Evolutionary conservation across 1,140 invertebrate species (phyloP), one percentile per base, ranked within the genome.

Genomic region (Eriocheir sinensis): DNA sequence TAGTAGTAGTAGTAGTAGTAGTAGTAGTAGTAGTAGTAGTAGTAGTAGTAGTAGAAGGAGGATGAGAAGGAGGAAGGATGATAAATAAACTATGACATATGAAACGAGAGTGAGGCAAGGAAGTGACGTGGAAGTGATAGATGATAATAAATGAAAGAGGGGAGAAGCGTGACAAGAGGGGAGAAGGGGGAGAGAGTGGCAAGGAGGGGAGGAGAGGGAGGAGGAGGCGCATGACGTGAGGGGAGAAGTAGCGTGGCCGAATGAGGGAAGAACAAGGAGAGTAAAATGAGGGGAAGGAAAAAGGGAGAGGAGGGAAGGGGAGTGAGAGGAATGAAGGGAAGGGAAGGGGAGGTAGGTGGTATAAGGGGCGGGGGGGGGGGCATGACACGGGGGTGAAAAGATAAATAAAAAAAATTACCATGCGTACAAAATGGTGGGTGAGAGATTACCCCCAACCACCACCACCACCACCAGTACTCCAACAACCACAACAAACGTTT

Each of bases 21-120:
- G 60, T 72, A 72, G 60, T 85, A 85, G 34, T 85, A 85, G 34
- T 85, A 85, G 34, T 85, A 85, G 34, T 85, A 85, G 34, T 85
- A 85, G 9, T 38, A 85, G 9, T 38, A 38, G 12, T 36, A 36
- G 30, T 36, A 85, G n/a, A n/a, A n/a, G n/a, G n/a, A n/a, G n/a
- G n/a, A n/a, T n/a, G n/a, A n/a, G n/a, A n/a, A n/a, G n/a, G n/a
- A n/a, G n/a, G n/a, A n/a, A n/a, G n/a, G n/a, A n/a, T n/a, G n/a
- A n/a, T n/a, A n/a, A n/a, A n/a, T n/a, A n/a, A n/a, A n/a, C n/a
- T n/a, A n/a, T n/a, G n/a, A n/a, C n/a, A n/a, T n/a, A n/a, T n/a
- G n/a, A n/a, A n/a, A n/a, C n/a, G n/a, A n/a, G n/a, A n/a, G n/a
- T n/a, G n/a, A n/a, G n/a, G n/a, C n/a, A n/a, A n/a, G n/a, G n/a